These are phyloP conservation scores for Clarias batrachus DNA, from an alignment of 2,113 vertebrate species.

Conservation along the genomic window DNA sequence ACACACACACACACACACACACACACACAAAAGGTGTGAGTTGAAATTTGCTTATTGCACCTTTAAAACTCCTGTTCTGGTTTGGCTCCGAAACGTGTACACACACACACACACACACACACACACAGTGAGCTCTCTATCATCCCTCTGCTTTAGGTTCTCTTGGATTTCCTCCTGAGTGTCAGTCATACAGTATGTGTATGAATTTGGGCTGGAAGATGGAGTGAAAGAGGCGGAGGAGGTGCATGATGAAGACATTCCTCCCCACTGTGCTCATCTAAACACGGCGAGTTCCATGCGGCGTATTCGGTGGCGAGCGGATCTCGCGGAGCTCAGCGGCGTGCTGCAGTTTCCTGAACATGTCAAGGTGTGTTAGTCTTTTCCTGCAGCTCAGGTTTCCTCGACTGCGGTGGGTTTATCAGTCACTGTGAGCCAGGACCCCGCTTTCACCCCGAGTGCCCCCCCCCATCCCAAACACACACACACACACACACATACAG, in stretches of 20 bases:
- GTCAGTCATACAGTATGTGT: slow-evolving; percentile 67
- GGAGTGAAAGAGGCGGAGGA: slow-evolving; percentile 36
- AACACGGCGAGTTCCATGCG: slow-evolving; percentile 69
- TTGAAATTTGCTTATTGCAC: neutral
- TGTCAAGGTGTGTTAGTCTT: slow-evolving; percentile 76
- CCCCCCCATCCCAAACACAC: no score
- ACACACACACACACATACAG: slow-evolving; percentile 11
- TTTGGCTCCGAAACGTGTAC: slow-evolving; percentile 33
- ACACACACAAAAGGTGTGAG: neutral
- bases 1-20: neutral
- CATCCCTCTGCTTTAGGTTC: slow-evolving; percentile 54
- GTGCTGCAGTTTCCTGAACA: slow-evolving; percentile 73
- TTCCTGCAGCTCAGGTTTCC: slow-evolving; percentile 56
- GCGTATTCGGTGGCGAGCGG: slow-evolving; percentile 70
- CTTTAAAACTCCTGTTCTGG: slow-evolving; percentile 26
- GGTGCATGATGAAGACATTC: slow-evolving; percentile 72
- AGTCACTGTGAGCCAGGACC: slow-evolving; percentile 61
- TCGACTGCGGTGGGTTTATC: slow-evolving; percentile 70
- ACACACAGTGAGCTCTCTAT: slow-evolving; percentile 32
- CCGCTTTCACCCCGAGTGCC: slow-evolving; percentile 25
- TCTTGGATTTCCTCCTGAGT: slow-evolving; percentile 57
- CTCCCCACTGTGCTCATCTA: slow-evolving; percentile 73
- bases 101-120: slow-evolving; percentile 37
- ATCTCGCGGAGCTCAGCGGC: slow-evolving; percentile 64
- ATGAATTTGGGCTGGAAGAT: slow-evolving; percentile 50